phyloP scores from a whole-genome alignment of 64 coral and sea anemone species.

The Stichodactyla helianthus region DNA sequence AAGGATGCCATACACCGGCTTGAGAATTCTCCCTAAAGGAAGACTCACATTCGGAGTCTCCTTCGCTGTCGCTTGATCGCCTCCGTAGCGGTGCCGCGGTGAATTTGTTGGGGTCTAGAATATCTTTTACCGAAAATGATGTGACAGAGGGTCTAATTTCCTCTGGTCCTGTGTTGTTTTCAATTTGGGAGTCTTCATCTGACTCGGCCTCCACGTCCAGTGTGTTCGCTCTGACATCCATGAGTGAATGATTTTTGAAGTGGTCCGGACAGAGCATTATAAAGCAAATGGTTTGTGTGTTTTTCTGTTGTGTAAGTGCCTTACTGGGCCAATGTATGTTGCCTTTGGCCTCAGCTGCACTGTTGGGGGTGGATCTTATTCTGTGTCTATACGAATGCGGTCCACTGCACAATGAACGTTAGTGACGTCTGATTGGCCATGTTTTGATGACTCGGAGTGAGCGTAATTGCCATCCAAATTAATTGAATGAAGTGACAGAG shows the following conservation, averaged over 20 bases:
- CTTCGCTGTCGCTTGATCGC: constrained; percentile 61
- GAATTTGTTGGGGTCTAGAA: constrained; percentile 95
- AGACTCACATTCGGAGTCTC: constrained; percentile 60
- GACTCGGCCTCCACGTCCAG: constrained; percentile 45
- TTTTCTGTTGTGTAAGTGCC: constrained; percentile 47
- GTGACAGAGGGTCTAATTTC: constrained; percentile 73
- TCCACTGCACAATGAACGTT: constrained; percentile 79
- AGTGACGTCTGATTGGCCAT: constrained; percentile 62
- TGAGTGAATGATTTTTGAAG: constrained; percentile 69
- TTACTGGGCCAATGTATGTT: constrained; percentile 19
- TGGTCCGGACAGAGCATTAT: constrained; percentile 75
- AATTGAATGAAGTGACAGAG: constrained; percentile 95
- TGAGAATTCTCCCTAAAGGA: constrained; percentile 38
- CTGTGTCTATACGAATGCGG: constrained; percentile 69
- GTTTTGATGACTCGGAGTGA: constrained; percentile 84
- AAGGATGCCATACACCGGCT: constrained; percentile 87
- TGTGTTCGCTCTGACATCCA: constrained; percentile 43
- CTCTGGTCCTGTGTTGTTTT: constrained; percentile 49
- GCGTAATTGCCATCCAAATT: constrained; percentile 99
- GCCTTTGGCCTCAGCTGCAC: constrained; percentile 35
- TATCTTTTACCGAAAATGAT: constrained; percentile 97
- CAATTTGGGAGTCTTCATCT: constrained; percentile 41
- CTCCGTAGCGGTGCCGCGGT: constrained; percentile 43
- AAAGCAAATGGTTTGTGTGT: constrained; percentile 44
- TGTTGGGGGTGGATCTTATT: constrained; percentile 92